phyloP scores from a whole-genome alignment of 2,113 vertebrate species.

The Epinephelus cyanopodus region DNA sequence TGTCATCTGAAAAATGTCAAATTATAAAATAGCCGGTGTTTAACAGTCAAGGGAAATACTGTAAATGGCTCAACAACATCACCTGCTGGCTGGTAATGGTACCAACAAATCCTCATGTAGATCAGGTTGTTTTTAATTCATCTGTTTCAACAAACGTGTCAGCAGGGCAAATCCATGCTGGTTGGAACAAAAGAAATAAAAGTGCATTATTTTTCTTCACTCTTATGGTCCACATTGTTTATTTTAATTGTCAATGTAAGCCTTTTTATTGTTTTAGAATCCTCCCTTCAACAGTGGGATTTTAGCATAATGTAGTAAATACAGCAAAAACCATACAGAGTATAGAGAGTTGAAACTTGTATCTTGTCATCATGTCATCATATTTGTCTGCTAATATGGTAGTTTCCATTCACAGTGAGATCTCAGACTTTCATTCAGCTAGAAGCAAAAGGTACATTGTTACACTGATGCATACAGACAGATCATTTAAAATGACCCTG shows the following conservation, averaged over 20 bases:
- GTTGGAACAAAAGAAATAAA: background rate
- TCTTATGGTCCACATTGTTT: background rate
- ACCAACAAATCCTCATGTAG: background rate
- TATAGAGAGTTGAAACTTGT: background rate
- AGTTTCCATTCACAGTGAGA: background rate
- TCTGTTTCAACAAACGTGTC: background rate
- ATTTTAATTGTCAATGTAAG: background rate
- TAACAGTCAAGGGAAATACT: background rate
- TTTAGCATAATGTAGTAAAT: background rate
- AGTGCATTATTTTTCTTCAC: background rate
- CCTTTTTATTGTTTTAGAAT: background rate
- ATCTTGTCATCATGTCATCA: background rate
- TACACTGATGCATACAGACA: background rate
- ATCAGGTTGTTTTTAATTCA: background rate
- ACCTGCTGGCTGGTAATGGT: background rate
- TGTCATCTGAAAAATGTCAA: background rate
- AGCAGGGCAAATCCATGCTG: background rate
- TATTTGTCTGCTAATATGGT: background rate
- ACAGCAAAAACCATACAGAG: background rate
- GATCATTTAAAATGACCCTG: background rate
- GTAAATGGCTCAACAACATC: background rate
- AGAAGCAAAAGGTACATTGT: background rate
- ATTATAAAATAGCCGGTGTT: background rate
- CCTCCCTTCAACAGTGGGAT: background rate
- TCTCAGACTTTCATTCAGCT: background rate